Evolutionary conservation across 2,797 vertebrate genomes (phyloP).

Genomic region (Galaxias olidus): DNA sequence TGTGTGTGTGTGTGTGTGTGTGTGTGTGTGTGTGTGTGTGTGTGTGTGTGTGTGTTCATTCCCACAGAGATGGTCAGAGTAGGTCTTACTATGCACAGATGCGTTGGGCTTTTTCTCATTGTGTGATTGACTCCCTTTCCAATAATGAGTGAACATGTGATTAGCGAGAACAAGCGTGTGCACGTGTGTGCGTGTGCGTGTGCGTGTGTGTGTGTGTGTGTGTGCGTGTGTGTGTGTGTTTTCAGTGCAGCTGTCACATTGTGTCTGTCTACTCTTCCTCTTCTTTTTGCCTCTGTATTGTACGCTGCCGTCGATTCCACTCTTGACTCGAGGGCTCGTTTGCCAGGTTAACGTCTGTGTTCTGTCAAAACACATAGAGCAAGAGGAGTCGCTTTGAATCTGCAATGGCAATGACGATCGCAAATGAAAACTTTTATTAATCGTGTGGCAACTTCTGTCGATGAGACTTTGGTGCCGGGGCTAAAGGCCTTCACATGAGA

Average conservation of each 20-base stretch:
- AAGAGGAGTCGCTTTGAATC: constrained; percentile 49
- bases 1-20: neutral
- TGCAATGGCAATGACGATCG: constrained; percentile 62
- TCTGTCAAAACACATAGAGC: constrained; percentile 30
- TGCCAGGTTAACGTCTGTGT: constrained; percentile 34
- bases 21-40: constrained; percentile 54
- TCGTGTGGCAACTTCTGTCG: constrained; percentile 64
- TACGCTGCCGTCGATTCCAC: constrained; percentile 19
- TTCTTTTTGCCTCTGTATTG: constrained; percentile 30
- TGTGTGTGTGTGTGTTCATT: constrained; percentile 46
- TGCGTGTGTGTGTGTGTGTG: too few relatives aligned
- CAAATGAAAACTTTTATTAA: constrained; percentile 71
- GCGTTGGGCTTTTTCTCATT: constrained; percentile 54
- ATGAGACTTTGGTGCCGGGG: constrained; percentile 55
- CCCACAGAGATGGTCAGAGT: constrained; percentile 62
- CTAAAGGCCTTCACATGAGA: constrained; percentile 68
- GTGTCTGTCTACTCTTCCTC: constrained; percentile 37
- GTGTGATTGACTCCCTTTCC: constrained; percentile 68
- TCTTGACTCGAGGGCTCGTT: constrained; percentile 30
- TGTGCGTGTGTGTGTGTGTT: neutral
- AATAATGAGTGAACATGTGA: constrained; percentile 67
- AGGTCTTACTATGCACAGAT: constrained; percentile 64
- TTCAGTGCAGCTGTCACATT: constrained; percentile 60
- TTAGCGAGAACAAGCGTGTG: constrained; percentile 45
- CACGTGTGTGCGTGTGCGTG: too few relatives aligned